Evolutionary conservation across 2,888 invertebrate genomes (phyloP), one percentile per base, ranked within the genome.

Genomic region (Galeopsomyia nigrocyanea): DNA sequence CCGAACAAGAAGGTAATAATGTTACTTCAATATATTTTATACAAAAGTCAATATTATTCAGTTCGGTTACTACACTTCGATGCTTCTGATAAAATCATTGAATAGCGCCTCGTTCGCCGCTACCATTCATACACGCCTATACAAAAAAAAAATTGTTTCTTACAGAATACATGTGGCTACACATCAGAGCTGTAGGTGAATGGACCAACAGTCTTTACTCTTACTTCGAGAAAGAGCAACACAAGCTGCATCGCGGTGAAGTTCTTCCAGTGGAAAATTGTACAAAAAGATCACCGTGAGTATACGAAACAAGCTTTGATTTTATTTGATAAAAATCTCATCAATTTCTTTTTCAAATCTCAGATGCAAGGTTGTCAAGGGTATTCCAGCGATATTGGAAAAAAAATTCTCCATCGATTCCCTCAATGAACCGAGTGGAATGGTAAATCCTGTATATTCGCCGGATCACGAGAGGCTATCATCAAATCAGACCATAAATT

Each of bases 171-270:
- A 91, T 98, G 86, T 97, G 96, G 95, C 89, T 98, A 0, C 98
- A 98, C 85, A 94, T 98, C 75, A 91, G 97, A 76, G 96, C 94
- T 0, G 96, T 96, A 3, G 98, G 98, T 1, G 92, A 97, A 86
- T 98, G 98, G 98, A 97, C 97, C 0, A 95, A 95, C 84, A 90
- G 94, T 0, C 88, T 97, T 0, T 94, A 95, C 83, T 90, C 91
- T 1, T 96, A 95, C 86, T 96, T 97, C 80, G 95, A 96, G 83
- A 89, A 88, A 64, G 94, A 96, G 80, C 95, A 95, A 80, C 91
- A 92, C 62, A 90, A 91, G 65, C 87, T 95, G 0, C 93, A 94
- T 76, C 90, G 90, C 5, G 90, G 91, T 1, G 91, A 93, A 50
- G 88, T 91, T 13, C 82, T 88, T 17, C 86, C 90, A 0, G 83